A percentile compares a stretch with the other conserved stretches of the same genome.
phyloP scores from a whole-genome alignment of 1,140 invertebrate species.

The Yoshiicerus persimilis region DNA sequence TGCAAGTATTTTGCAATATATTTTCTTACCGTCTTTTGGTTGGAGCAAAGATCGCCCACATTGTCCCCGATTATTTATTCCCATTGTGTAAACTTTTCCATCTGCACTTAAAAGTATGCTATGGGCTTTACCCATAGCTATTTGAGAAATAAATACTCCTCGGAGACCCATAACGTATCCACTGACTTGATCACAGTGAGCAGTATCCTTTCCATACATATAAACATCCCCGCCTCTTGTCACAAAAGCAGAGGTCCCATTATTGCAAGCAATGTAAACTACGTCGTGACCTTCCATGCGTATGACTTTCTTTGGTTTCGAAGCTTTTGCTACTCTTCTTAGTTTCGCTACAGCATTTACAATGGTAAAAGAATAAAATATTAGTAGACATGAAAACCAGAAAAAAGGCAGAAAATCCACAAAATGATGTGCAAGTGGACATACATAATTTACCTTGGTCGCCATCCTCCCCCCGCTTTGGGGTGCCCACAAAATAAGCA shows the following conservation, averaged over 20 bases:
- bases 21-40: constrained; percentile 62
- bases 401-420: not conserved
- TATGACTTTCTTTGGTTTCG: constrained; percentile 88
- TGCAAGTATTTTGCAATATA: constrained; percentile 12
- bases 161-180: constrained; percentile 72
- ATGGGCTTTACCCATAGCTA: constrained; percentile 94
- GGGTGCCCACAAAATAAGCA: constrained; percentile 82
- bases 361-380: not conserved
- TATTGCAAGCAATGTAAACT: constrained; percentile 84
- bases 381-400: not conserved
- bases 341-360: constrained; percentile 64
- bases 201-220: constrained; percentile 94
- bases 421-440: not conserved
- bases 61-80: constrained; percentile 96
- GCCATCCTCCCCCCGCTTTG: constrained; percentile 91
- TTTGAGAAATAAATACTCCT: constrained; percentile 76
- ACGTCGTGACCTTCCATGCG: constrained; percentile 85
- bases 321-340: constrained; percentile 81
- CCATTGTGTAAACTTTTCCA: constrained; percentile 92
- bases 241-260: constrained; percentile 89
- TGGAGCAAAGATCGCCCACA: constrained; percentile 86
- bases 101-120: constrained; percentile 82
- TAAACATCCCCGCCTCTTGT: constrained; percentile 83
- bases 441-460: constrained; percentile 62
- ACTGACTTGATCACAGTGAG: constrained; percentile 76